A percentile compares a stretch with the other conserved stretches of the same genome.
phyloP scores from a whole-genome alignment of 2,113 vertebrate genomes.

The Ariopsis seemanni region DNA sequence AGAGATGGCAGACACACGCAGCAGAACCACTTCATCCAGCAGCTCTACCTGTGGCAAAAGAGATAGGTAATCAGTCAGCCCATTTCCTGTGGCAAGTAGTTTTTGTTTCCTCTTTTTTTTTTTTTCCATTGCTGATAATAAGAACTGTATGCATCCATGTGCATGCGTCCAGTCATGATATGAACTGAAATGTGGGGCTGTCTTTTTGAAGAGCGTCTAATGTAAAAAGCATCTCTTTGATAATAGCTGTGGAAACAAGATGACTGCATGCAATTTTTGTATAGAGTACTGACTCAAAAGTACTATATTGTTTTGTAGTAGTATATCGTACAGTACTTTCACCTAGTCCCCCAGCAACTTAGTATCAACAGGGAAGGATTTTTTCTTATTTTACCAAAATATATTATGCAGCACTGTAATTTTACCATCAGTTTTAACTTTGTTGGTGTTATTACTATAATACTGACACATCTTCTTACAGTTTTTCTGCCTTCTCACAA shows the following conservation, averaged over 20 bases:
- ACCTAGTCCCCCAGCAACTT: background rate
- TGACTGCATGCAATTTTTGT: background rate
- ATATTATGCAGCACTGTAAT: background rate
- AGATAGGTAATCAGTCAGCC: conserved; percentile 58
- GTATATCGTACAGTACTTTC: background rate
- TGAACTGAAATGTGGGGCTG: background rate
- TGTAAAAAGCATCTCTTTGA: background rate
- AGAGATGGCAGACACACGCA: conserved; percentile 77
- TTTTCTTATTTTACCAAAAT: background rate
- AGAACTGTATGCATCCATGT: background rate
- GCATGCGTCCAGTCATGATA: background rate
- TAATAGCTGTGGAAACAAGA: background rate
- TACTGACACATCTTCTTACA: background rate
- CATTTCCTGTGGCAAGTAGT: background rate
- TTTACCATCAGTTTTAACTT: background rate
- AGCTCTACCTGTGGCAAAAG: conserved; percentile 81
- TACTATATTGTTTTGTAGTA: background rate
- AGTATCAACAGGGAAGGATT: background rate
- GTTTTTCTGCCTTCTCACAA: background rate
- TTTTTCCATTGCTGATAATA: background rate
- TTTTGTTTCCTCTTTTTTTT: background rate
- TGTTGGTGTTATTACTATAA: background rate
- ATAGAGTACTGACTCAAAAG: background rate
- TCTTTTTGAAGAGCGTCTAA: background rate
- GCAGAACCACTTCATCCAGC: conserved; percentile 82